These are phyloP conservation scores for Lasioglossum calceatum DNA, from an alignment of 2,888 invertebrate species.

Conservation along the genomic window DNA sequence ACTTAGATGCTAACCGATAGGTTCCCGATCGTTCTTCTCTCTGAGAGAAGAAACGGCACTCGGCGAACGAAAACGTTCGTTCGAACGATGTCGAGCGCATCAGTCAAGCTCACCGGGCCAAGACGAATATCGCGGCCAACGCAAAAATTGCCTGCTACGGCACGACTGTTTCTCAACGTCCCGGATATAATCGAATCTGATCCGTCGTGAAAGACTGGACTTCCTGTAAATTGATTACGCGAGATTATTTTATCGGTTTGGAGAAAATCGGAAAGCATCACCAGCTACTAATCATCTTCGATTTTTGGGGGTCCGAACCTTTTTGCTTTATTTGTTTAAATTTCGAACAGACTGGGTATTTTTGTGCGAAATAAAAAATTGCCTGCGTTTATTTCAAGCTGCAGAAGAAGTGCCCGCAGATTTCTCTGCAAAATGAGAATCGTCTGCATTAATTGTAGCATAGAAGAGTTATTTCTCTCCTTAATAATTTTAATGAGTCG, in stretches of 20 bases:
- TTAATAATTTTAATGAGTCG: too few relatives aligned
- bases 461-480: too few relatives aligned
- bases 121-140: conserved; percentile 42
- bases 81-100: conserved; percentile 26
- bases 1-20: conserved; percentile 45
- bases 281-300: neutral
- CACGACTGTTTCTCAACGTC: conserved; percentile 12
- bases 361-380: too few relatives aligned
- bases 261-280: neutral
- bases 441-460: too few relatives aligned
- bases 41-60: conserved; percentile 24
- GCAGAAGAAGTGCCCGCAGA: too few relatives aligned
- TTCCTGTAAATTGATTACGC: neutral
- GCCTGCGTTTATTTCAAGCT: too few relatives aligned
- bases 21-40: conserved; percentile 35
- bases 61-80: conserved; percentile 16
- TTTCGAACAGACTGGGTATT: too few relatives aligned
- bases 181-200: conserved; percentile 9
- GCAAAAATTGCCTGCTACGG: conserved; percentile 38
- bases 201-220: neutral
- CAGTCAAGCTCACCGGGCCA: conserved; percentile 49
- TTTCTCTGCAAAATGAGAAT: too few relatives aligned
- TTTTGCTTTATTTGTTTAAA: neutral
- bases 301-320: neutral
- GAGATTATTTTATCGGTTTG: neutral